A percentile compares a stretch with the other conserved stretches of the same genome.
These are phyloP conservation scores for Drosophila nasuta DNA, from an alignment of 1,140 invertebrate species.

Conservation along the genomic window DNA sequence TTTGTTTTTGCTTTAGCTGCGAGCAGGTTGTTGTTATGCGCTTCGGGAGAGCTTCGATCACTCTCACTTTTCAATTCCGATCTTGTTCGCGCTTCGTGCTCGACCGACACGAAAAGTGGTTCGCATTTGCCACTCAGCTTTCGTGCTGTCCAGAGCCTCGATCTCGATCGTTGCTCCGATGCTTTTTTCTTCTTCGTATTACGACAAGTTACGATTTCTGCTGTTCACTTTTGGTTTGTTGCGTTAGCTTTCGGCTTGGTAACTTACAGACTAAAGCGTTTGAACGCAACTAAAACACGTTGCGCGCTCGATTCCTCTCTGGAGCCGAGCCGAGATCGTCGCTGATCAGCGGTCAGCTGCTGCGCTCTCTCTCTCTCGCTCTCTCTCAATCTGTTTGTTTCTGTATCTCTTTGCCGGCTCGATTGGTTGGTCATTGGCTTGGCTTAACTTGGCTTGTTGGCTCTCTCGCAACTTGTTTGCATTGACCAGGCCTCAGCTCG, in stretches of 20 bases:
- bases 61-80: conserved; percentile 40
- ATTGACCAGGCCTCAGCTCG: conserved; percentile 43
- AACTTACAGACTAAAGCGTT: conserved; percentile 83
- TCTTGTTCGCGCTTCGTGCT: neutral
- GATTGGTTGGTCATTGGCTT: neutral
- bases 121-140: conserved; percentile 59
- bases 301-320: conserved; percentile 66
- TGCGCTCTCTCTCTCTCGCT: conserved; percentile 16
- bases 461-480: conserved; percentile 56
- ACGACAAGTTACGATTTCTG: conserved; percentile 1
- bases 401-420: conserved; percentile 12
- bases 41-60: conserved; percentile 8
- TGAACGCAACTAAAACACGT: conserved; percentile 82
- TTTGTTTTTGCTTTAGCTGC: neutral
- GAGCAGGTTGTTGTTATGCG: neutral
- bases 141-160: conserved; percentile 61
- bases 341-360: conserved; percentile 55
- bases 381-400: conserved; percentile 14
- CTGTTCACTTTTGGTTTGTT: conserved; percentile 26
- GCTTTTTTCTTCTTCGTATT: neutral
- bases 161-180: conserved; percentile 52
- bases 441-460: no score
- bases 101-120: conserved; percentile 63
- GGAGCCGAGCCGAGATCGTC: conserved; percentile 35
- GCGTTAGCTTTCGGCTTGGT: conserved; percentile 67